A percentile compares a stretch with the other conserved stretches of the same genome.
phyloP scores from a whole-genome alignment of 2,888 invertebrate genomes.

The Machimus atricapillus region DNA sequence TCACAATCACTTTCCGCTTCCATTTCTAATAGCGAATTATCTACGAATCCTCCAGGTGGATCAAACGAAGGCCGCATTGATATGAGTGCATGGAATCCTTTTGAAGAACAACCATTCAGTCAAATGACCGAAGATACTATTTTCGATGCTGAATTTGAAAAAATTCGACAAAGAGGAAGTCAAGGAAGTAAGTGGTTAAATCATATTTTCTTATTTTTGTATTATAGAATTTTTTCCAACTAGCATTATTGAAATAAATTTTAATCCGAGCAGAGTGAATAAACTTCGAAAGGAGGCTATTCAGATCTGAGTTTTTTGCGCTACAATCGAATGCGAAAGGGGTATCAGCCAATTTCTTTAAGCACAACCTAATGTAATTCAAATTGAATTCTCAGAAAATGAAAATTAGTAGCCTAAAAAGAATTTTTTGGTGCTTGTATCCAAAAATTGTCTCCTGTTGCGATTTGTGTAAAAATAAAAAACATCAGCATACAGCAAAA shows the following conservation, averaged over 20 bases:
- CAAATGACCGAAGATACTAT: constrained; percentile 81
- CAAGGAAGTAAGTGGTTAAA: constrained; percentile 71
- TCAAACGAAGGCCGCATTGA: constrained; percentile 63
- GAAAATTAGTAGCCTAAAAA: too few species aligned
- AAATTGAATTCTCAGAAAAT: too few species aligned
- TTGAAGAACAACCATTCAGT: constrained; percentile 77
- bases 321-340: too few species aligned
- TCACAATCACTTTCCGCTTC: constrained; percentile 54
- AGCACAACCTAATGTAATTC: too few species aligned
- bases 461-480: too few species aligned
- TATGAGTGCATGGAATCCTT: constrained; percentile 82
- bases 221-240: neutral
- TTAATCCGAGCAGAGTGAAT: neutral
- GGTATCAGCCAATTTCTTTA: too few species aligned
- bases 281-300: too few species aligned
- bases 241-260: neutral
- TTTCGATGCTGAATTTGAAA: constrained; percentile 84
- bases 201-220: neutral
- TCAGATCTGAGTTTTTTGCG: too few species aligned
- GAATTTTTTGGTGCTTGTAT: too few species aligned
- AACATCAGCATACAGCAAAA: too few species aligned
- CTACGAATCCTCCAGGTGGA: constrained; percentile 51
- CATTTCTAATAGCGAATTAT: constrained; percentile 58
- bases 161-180: constrained; percentile 75
- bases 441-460: too few species aligned